Evolutionary conservation across 2,888 invertebrate species (phyloP), one percentile per base, ranked within the genome.

Genomic region (Pilophorus perplexus): DNA sequence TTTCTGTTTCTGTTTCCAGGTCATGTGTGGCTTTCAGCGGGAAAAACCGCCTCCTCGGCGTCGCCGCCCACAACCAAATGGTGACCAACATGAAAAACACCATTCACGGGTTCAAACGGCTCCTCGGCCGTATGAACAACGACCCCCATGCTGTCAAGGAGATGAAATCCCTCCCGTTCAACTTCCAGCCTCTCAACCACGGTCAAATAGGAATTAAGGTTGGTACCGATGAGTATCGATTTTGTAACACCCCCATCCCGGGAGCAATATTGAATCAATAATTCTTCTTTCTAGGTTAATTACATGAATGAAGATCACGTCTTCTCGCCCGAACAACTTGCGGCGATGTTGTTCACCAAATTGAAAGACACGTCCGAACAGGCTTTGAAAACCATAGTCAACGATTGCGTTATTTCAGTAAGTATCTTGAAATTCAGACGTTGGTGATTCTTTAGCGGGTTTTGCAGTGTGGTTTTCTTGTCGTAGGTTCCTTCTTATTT

Each of bases 11-110:
- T 20, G 48, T 71, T 79, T 83, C 28, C 79, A 99, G 98, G 80
- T 87, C 97, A 80, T 97, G 87, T 80, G 90, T 99, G 64, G 95
- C 97, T 20, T 95, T 99, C 80, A 91, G 91, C 74, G 87, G 88
- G 70, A 93, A 90, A 77, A 91, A 90, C 76, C 87, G 99, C 73
- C 88, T 91, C 74, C 84, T 99, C 77, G 99, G 99, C 67, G 94
- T 94, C 38, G 91, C 96, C 46, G 98, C 98, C 67, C 96, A 94
- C 78, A 96, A 95, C 77, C 95, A 97, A 78, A 88, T 90, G 81
- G 89, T 95, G 64, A 95, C 96, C 74, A 99, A 99, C 77, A 88
- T 96, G 85, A 93, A 93, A 79, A 98, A 97, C 78, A 99, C 99
- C 70, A 85, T 98, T 67, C 88, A 87, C 79, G 90, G 91, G 69